These are phyloP conservation scores for Drosophila conformis DNA, from an alignment of 2,888 invertebrate genomes.

Conservation along the genomic window DNA sequence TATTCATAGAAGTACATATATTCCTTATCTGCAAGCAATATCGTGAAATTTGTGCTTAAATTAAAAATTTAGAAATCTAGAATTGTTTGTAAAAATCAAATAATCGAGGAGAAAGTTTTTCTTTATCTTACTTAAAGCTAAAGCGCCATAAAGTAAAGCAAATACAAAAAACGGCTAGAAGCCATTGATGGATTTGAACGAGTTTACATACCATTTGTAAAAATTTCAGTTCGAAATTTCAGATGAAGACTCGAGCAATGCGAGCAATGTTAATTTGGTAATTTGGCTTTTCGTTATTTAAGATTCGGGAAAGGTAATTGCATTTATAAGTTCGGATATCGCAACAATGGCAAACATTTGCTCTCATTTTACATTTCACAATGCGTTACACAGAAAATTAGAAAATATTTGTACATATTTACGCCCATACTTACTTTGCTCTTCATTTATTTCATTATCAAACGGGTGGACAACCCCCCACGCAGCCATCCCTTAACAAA, in stretches of 20 bases:
- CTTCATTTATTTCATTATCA: slow-evolving; percentile 78
- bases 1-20: not conserved
- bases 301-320: slow-evolving; percentile 2
- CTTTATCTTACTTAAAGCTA: not conserved
- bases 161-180: not conserved
- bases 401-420: slow-evolving; percentile 52
- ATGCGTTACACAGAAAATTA: slow-evolving; percentile 25
- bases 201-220: not conserved
- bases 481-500: slow-evolving; percentile 3
- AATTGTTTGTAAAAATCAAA: not conserved
- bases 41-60: not conserved
- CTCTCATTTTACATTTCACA: slow-evolving; percentile 1
- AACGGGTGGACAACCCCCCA: slow-evolving; percentile 24
- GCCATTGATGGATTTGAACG: not conserved
- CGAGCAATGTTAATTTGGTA: not conserved
- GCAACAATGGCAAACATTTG: slow-evolving; percentile 17
- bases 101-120: not conserved
- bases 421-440: slow-evolving; percentile 48
- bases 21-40: not conserved
- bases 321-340: not conserved
- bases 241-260: not conserved
- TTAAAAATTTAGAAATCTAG: not conserved
- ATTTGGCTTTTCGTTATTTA: not conserved
- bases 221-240: not conserved
- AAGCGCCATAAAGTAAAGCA: not conserved